Conservation (phyloP, 2,888 invertebrate genomes). For the Carpatolechia fugitivella region DNA sequence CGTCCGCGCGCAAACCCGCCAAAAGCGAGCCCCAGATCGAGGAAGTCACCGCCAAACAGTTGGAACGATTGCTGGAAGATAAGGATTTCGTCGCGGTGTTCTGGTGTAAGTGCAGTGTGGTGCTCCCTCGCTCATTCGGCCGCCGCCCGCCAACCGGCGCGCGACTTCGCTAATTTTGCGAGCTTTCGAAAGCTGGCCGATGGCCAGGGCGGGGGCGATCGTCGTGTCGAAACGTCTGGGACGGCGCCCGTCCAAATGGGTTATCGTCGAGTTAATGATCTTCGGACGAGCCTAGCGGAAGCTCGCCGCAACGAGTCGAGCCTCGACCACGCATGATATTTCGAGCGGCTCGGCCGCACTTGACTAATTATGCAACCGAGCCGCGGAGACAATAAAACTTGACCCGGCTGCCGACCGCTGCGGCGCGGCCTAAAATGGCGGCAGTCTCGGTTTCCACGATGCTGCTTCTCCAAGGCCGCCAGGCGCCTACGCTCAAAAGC, state of each 20-base stretch:
- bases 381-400: conserved; percentile 74
- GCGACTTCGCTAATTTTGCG: conserved; percentile 51
- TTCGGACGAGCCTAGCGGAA: conserved; percentile 54
- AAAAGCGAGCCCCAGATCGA: conserved; percentile 89
- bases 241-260: conserved; percentile 67
- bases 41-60: conserved; percentile 95
- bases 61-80: conserved; percentile 92
- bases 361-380: conserved; percentile 66
- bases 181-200: conserved; percentile 44
- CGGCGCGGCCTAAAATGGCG: conserved; percentile 75
- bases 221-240: conserved; percentile 60
- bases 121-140: conserved; percentile 29
- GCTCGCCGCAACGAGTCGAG: conserved; percentile 18
- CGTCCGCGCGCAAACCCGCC: conserved; percentile 63
- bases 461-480: conserved; percentile 66
- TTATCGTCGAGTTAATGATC: conserved; percentile 69
- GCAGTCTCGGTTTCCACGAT: conserved; percentile 68
- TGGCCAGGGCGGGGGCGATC: conserved; percentile 54
- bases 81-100: conserved; percentile 97
- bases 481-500: conserved; percentile 73
- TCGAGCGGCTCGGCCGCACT: conserved; percentile 49
- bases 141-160: conserved; percentile 44
- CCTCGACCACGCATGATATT: conserved; percentile 51
- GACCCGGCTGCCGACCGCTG: conserved; percentile 62
- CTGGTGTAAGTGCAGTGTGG: conserved; percentile 90